Evolutionary conservation across 2,113 vertebrate genomes (phyloP), one percentile per base, ranked within the genome.

Genomic region (Pterocles burchelli): DNA sequence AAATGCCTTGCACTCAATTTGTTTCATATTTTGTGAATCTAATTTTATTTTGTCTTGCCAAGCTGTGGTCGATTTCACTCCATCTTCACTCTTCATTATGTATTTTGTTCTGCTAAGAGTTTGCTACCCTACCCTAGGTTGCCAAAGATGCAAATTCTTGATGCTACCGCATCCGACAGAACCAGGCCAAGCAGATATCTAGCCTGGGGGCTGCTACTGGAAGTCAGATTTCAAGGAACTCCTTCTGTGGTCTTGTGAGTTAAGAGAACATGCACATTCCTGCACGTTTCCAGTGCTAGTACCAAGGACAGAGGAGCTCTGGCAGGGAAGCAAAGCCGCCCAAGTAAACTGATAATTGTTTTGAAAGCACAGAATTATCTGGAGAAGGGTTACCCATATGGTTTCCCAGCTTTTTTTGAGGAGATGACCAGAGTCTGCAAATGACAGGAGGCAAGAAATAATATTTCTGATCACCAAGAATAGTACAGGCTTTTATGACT

Each of bases 231-330:
- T 97, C 83, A 96, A 97, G 96, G 95, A 97, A 97, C 86, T 55
- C 72, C 82, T 96, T 55, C 72, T 94, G 88, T 41, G 96, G 89
- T 92, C 80, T 52, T n/a, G 24, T 7, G 77, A 84, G 90, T 36
- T 84, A 22, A 45, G 41, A 38, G 82, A 89, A 59, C 7, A 46
- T 62, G 59, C 46, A 4, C 49, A 22, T 58, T 91, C 63, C 89
- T 66, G 79, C 15, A 41, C 41, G 51, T 84, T 96, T 63, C 41
- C 15, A 82, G 96, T 83, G 66, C 72, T 90, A 97, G 97, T 96
- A 98, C 98, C 97, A 98, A 98, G 97, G 98, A 98, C 98, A 98
- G 98, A 97, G 98, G 95, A 97, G 88, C 65, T 89, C 93, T 33
- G 17, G 90, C 75, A 7, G 76, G 71, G 63, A 91, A 92, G 70